phyloP scores from a whole-genome alignment of 2,888 invertebrate genomes.

The Phragmatobia fuliginosa region DNA sequence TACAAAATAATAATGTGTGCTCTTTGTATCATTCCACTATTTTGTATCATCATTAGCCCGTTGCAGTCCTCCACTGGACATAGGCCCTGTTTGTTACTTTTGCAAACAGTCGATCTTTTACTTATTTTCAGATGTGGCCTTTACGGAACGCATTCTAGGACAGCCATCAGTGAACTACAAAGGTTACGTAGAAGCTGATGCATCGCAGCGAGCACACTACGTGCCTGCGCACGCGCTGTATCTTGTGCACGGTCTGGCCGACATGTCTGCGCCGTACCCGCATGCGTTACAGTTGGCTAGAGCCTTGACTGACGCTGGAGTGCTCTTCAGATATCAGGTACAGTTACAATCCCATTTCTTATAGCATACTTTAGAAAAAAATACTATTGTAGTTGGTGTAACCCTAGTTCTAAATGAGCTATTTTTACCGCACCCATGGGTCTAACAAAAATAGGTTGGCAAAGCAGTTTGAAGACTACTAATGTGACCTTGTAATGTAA shows the following conservation, averaged over 20 bases:
- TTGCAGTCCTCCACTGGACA: too few species aligned
- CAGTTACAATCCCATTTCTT: slow-evolving; percentile 15
- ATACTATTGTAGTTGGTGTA: neutral
- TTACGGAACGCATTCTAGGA: slow-evolving; percentile 97
- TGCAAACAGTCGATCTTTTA: too few species aligned
- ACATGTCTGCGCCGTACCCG: slow-evolving; percentile 96
- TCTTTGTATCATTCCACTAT: too few species aligned
- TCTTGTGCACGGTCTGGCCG: slow-evolving; percentile 97
- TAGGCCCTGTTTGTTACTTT: too few species aligned
- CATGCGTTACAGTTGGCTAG: slow-evolving; percentile 96
- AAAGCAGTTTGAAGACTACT: neutral
- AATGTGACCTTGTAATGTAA: neutral
- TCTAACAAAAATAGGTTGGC: neutral
- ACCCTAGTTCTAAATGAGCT: neutral
- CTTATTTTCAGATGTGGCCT: slow-evolving; percentile 92
- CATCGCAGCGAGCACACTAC: slow-evolving; percentile 94
- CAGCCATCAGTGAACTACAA: slow-evolving; percentile 95
- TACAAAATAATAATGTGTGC: too few species aligned
- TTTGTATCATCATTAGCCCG: too few species aligned
- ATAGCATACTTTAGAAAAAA: neutral
- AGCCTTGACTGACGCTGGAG: slow-evolving; percentile 94
- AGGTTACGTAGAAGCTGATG: slow-evolving; percentile 96
- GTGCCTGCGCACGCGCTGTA: slow-evolving; percentile 96
- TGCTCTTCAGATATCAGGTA: slow-evolving; percentile 97
- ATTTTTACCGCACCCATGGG: neutral